Evolutionary conservation across 1,140 invertebrate species (phyloP).

Genomic region (Bemisia tabaci): DNA sequence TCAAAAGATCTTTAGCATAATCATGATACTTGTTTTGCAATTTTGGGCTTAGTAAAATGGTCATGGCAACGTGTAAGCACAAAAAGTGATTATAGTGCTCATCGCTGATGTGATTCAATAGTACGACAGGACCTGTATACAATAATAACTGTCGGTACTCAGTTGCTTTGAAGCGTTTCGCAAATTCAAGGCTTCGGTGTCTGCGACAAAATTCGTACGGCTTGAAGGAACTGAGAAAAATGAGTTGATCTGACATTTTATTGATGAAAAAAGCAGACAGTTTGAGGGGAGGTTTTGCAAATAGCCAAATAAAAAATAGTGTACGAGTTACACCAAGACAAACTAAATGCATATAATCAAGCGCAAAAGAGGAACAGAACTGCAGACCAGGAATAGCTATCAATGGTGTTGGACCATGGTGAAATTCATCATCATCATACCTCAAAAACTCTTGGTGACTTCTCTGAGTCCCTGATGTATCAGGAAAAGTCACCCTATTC

Average conservation of each 20-base stretch:
- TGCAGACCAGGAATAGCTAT: slow-evolving; percentile 19
- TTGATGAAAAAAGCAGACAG: slow-evolving; percentile 4
- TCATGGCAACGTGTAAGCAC: slow-evolving; percentile 27
- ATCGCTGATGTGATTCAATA: slow-evolving; percentile 6
- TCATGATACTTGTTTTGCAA: no score
- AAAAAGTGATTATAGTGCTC: slow-evolving; percentile 27
- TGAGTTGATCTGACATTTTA: slow-evolving; percentile 14
- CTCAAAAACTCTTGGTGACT: slow-evolving; percentile 21
- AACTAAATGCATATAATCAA: slow-evolving; percentile 21
- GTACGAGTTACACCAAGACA: slow-evolving; percentile 30
- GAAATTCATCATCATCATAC: slow-evolving; percentile 26
- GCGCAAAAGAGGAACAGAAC: slow-evolving; percentile 25
- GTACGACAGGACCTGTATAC: slow-evolving; percentile 29
- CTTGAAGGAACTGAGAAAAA: slow-evolving; percentile 13
- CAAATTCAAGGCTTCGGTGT: slow-evolving; percentile 16
- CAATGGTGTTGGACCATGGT: slow-evolving; percentile 23
- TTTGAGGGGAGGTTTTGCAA: background rate
- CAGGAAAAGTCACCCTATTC: slow-evolving; percentile 20
- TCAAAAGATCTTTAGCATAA: slow-evolving; percentile 18
- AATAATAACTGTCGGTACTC: slow-evolving; percentile 30
- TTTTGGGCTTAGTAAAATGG: slow-evolving; percentile 21
- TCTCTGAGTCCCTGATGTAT: slow-evolving; percentile 15
- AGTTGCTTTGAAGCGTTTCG: slow-evolving; percentile 27
- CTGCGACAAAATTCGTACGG: slow-evolving; percentile 24
- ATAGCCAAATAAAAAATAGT: slow-evolving; percentile 24